phyloP scores from a whole-genome alignment of 2,113 vertebrate genomes.

The Rhabdornis inornatus region DNA sequence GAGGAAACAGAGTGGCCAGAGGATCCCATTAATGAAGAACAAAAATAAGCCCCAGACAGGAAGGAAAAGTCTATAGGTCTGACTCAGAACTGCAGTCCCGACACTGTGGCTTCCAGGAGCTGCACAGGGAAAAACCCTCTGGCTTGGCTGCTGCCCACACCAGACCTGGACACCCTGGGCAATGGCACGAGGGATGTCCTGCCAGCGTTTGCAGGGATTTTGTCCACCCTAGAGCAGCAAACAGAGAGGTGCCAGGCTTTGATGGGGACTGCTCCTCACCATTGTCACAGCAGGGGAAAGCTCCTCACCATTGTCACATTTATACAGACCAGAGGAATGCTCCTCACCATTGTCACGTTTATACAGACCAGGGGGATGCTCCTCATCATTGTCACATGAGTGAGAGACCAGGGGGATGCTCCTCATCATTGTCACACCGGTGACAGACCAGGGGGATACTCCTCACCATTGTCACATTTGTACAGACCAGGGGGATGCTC shows the following conservation, averaged over 20 bases:
- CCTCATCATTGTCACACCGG: too few relatives aligned
- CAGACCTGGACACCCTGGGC: background rate
- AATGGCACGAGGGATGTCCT: background rate
- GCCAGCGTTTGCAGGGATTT: background rate
- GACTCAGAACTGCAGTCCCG: conserved; percentile 41
- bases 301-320: too few relatives aligned
- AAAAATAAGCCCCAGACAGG: conserved; percentile 62
- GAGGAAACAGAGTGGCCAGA: conserved; percentile 38
- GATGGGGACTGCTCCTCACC: background rate
- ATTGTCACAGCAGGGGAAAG: background rate
- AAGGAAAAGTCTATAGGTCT: conserved; percentile 64
- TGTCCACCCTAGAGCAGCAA: background rate
- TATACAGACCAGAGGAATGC: too few relatives aligned
- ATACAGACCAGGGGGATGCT: too few relatives aligned
- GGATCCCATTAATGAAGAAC: conserved; percentile 42
- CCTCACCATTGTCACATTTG: too few relatives aligned
- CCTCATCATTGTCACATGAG: too few relatives aligned
- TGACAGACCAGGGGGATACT: too few relatives aligned
- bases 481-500: too few relatives aligned
- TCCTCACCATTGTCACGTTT: too few relatives aligned
- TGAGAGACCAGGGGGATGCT: too few relatives aligned
- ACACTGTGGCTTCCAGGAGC: background rate
- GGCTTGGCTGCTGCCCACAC: background rate
- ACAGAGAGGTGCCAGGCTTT: background rate
- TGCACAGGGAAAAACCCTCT: background rate